phyloP scores from a whole-genome alignment of 23 tunicate genomes.

The Trididemnum miniatum region DNA sequence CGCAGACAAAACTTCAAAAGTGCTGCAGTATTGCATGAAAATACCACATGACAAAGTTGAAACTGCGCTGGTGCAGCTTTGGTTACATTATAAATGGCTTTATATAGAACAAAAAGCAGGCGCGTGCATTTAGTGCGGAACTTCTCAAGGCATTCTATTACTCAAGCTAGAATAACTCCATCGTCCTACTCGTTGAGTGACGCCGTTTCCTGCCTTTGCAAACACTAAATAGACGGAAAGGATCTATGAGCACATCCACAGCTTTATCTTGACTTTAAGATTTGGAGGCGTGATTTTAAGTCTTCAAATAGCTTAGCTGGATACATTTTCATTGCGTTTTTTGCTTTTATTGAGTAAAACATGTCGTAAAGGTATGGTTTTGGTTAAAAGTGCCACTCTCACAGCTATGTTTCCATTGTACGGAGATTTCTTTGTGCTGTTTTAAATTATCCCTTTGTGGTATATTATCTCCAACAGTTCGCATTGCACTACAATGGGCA shows the following conservation, averaged over 20 bases:
- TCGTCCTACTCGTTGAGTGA: slow-evolving; percentile 22
- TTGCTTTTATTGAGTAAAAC: too few species aligned
- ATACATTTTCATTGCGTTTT: too few species aligned
- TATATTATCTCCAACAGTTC: background rate
- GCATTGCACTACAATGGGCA: background rate
- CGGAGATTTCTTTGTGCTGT: background rate
- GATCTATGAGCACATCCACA: background rate
- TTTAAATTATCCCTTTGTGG: slow-evolving; percentile 5
- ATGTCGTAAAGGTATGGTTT: background rate
- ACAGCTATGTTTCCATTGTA: background rate
- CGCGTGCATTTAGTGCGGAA: slow-evolving; percentile 1
- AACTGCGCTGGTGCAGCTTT: too few species aligned
- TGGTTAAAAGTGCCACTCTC: too few species aligned
- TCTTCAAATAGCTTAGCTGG: too few species aligned
- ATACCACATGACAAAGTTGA: too few species aligned
- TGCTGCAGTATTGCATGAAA: too few species aligned
- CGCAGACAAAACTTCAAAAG: too few species aligned
- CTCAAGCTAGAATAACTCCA: background rate
- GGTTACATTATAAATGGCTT: background rate
- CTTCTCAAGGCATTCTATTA: slow-evolving; percentile 7
- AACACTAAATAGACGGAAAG: slow-evolving; percentile 18
- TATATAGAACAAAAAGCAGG: too few species aligned
- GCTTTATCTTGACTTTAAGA: too few species aligned
- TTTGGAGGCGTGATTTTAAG: too few species aligned
- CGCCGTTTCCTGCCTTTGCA: background rate